Evolutionary conservation across 2,113 vertebrate species (phyloP), one percentile per base, ranked within the genome.

Genomic region (Erythrocercus mccallii): DNA sequence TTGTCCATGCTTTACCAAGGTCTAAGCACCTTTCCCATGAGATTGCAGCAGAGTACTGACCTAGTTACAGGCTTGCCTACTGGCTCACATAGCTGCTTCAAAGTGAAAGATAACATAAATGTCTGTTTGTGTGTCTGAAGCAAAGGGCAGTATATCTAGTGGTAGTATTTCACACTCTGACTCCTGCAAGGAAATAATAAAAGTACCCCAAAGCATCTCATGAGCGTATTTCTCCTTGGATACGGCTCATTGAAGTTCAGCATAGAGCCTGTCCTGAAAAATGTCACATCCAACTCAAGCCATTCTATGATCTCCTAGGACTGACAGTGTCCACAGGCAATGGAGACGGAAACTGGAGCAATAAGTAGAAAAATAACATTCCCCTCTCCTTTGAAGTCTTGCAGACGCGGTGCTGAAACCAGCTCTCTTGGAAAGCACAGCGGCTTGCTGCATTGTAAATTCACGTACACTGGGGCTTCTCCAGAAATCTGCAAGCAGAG

Each of bases 201-300:
- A 76, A 28, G 14, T 11, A 33, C 31, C 40, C 13, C 20, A 57
- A 77, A 70, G 18, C 21, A 6, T 58, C 38, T 77, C 38, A 31
- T 0, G 0, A 74, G 25, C 0, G 0, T 40, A 45, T 57, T 92
- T 79, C 13, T 71, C 17, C 35, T 61, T 21, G 10, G 24, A 31
- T 53, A 64, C 4, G 9, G 31, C 62, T 92, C 57, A 27, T 0
- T 35, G 48, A 71, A 74, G 11, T 69, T 85, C 62, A 69, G 6
- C 0, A 0, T 20, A 37, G 28, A 81, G 53, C 12, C 78, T 69
- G 61, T 61, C 61, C 83, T 0, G 0, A 77, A 83, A 74, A 78
- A 81, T 10, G 11, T 54, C 70, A 22, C 31, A 37, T 69, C 21
- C 71, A 62, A 56, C 62, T 35, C 62, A 48, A 77, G 31, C 56